Evolutionary conservation across 2,888 invertebrate genomes (phyloP).

Genomic region (Mythimna lalbum): DNA sequence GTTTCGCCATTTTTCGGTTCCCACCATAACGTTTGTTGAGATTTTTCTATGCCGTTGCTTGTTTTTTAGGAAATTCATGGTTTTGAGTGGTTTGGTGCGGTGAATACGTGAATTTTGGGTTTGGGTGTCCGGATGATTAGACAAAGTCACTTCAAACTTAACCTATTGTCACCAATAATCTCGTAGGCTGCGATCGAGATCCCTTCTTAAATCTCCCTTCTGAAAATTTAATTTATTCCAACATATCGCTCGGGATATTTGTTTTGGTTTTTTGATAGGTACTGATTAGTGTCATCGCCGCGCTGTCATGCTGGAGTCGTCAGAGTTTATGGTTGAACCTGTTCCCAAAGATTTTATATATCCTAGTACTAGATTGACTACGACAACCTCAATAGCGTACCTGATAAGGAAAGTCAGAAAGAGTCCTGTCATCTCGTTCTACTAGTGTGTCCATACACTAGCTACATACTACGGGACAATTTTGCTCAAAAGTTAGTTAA

Average conservation of each 20-base stretch:
- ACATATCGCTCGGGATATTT: neutral
- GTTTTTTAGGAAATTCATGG: conserved; percentile 83
- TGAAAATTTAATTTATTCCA: neutral
- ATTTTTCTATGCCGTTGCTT: conserved; percentile 75
- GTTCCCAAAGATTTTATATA: too few relatives aligned
- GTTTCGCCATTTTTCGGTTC: conserved; percentile 80
- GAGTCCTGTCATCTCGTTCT: too few relatives aligned
- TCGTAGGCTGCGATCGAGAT: conserved; percentile 68
- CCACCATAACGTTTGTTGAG: conserved; percentile 75
- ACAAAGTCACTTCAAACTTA: conserved; percentile 70
- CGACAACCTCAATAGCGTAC: too few relatives aligned
- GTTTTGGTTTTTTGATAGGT: conserved; percentile 18
- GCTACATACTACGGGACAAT: too few relatives aligned
- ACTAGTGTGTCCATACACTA: too few relatives aligned
- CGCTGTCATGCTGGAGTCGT: neutral
- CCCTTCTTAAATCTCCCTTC: conserved; percentile 4
- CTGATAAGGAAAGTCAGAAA: too few relatives aligned
- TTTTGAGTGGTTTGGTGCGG: conserved; percentile 48
- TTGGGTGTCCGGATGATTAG: conserved; percentile 44
- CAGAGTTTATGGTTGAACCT: neutral
- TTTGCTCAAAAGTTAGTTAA: too few relatives aligned
- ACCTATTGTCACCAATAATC: conserved; percentile 70
- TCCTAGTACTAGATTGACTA: too few relatives aligned
- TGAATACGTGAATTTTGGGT: conserved; percentile 73
- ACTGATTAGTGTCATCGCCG: conserved; percentile 14